Percentiles rank a stretch among this genome's conserved stretches.
These are phyloP conservation scores for Amiota minor DNA, from an alignment of 2,888 invertebrate species.

Conservation along the genomic window DNA sequence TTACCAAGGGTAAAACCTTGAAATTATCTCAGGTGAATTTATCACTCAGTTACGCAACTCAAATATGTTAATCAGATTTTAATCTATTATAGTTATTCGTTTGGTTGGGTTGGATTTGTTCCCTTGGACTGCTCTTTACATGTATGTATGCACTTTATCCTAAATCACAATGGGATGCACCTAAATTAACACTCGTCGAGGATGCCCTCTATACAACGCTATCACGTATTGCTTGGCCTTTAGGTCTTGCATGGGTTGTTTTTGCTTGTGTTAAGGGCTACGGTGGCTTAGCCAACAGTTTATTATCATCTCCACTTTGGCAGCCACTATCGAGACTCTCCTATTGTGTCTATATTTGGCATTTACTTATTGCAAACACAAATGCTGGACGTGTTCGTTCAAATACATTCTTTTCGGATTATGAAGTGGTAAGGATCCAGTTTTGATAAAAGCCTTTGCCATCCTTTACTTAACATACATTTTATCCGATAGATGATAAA, in stretches of 20 bases:
- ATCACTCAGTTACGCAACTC: not conserved
- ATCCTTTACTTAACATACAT: not conserved
- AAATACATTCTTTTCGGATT: conserved; percentile 59
- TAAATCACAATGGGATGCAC: conserved; percentile 43
- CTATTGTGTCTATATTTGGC: conserved; percentile 64
- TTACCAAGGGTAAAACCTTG: not conserved
- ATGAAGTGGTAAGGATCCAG: conserved; percentile 54
- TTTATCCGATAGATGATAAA: conserved; percentile 48
- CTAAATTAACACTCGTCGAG: conserved; percentile 40
- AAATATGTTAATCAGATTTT: not conserved
- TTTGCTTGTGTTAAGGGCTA: conserved; percentile 66
- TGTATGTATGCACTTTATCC: conserved; percentile 53
- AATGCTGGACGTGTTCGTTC: conserved; percentile 50
- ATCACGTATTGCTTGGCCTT: conserved; percentile 64
- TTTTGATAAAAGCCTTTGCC: not conserved
- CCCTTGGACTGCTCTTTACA: conserved; percentile 44
- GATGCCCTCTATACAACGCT: conserved; percentile 54
- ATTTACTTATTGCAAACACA: conserved; percentile 55
- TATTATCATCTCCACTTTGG: conserved; percentile 65
- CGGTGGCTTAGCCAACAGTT: conserved; percentile 59
- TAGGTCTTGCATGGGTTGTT: conserved; percentile 64
- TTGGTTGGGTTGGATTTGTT: conserved; percentile 49
- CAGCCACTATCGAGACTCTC: conserved; percentile 64
- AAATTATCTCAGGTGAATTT: conserved; percentile 13
- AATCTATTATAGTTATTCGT: conserved; percentile 1